Conservation (phyloP, 2,797 vertebrate species). For the Parauchenoglanis punctatus region DNA sequence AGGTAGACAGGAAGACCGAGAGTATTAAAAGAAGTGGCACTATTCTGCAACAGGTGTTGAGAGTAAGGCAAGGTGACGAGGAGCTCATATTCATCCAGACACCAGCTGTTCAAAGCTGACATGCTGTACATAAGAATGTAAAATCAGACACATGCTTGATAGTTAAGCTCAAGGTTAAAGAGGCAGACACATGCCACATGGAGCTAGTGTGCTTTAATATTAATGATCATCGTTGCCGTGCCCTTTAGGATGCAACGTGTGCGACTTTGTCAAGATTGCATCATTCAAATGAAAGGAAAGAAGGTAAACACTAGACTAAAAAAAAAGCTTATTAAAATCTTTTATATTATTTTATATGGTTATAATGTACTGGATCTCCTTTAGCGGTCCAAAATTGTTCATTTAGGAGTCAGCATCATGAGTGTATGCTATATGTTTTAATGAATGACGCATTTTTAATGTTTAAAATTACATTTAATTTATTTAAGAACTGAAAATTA, state of each 20-base stretch:
- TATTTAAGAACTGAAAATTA: background rate
- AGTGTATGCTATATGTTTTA: background rate
- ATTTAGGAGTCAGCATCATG: background rate
- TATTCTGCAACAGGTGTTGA: slow-evolving; percentile 52
- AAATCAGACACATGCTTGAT: slow-evolving; percentile 47
- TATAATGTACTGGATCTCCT: background rate
- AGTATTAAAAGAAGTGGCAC: slow-evolving; percentile 45
- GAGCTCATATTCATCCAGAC: slow-evolving; percentile 55
- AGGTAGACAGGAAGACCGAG: background rate
- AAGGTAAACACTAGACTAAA: slow-evolving; percentile 20
- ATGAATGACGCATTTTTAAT: background rate
- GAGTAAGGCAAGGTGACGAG: slow-evolving; percentile 50
- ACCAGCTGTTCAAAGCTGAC: slow-evolving; percentile 61
- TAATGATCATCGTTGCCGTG: slow-evolving; percentile 51
- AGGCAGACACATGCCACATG: slow-evolving; percentile 54
- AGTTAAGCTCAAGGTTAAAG: slow-evolving; percentile 58
- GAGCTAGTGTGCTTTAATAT: slow-evolving; percentile 55
- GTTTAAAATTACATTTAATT: background rate
- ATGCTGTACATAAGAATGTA: slow-evolving; percentile 57
- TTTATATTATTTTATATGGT: background rate
- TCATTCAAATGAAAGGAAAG: slow-evolving; percentile 43
- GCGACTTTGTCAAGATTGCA: slow-evolving; percentile 47
- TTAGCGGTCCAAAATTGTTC: background rate
- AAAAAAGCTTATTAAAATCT: slow-evolving; percentile 22
- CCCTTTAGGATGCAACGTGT: slow-evolving; percentile 49